Conservation (phyloP, 2,888 invertebrate genomes). For the Empis stercorea region DNA sequence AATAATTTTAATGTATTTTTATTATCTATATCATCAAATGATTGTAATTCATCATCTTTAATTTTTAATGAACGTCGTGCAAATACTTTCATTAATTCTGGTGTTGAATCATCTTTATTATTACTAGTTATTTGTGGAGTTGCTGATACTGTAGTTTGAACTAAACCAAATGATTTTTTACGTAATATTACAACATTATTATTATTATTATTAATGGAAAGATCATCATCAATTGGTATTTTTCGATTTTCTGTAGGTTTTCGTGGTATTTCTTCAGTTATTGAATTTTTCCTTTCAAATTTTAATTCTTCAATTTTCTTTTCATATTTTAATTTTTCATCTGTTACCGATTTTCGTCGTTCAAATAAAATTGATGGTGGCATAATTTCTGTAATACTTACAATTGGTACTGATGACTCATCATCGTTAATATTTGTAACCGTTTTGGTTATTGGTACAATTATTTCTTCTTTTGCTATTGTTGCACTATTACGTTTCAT, state of each 20-base stretch:
- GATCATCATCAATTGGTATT: slow-evolving; percentile 11
- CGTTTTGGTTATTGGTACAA: slow-evolving; percentile 14
- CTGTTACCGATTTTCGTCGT: slow-evolving; percentile 27
- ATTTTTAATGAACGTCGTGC: slow-evolving; percentile 66
- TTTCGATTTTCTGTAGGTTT: slow-evolving; percentile 2
- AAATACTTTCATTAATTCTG: slow-evolving; percentile 70
- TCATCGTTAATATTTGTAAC: slow-evolving; percentile 10
- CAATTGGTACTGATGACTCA: slow-evolving; percentile 11
- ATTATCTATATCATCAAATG: slow-evolving; percentile 35
- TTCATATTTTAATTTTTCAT: slow-evolving; percentile 25
- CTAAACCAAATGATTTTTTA: slow-evolving; percentile 30
- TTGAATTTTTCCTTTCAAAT: slow-evolving; percentile 27
- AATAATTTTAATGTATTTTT: slow-evolving; percentile 35
- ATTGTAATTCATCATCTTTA: slow-evolving; percentile 57
- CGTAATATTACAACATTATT: slow-evolving; percentile 25
- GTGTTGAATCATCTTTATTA: slow-evolving; percentile 50
- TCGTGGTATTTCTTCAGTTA: slow-evolving; percentile 17
- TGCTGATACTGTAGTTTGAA: slow-evolving; percentile 3
- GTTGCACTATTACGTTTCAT: slow-evolving; percentile 5
- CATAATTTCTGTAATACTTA: slow-evolving; percentile 6
- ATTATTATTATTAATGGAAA: slow-evolving; percentile 5
- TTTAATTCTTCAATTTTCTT: slow-evolving; percentile 25
- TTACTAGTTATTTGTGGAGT: slow-evolving; percentile 7
- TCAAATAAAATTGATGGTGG: slow-evolving; percentile 21
- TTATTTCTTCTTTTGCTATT: slow-evolving; percentile 10